A percentile compares a stretch with the other conserved stretches of the same genome.
phyloP scores from a whole-genome alignment of 2,888 invertebrate species.

The Eupithecia centaureata region DNA sequence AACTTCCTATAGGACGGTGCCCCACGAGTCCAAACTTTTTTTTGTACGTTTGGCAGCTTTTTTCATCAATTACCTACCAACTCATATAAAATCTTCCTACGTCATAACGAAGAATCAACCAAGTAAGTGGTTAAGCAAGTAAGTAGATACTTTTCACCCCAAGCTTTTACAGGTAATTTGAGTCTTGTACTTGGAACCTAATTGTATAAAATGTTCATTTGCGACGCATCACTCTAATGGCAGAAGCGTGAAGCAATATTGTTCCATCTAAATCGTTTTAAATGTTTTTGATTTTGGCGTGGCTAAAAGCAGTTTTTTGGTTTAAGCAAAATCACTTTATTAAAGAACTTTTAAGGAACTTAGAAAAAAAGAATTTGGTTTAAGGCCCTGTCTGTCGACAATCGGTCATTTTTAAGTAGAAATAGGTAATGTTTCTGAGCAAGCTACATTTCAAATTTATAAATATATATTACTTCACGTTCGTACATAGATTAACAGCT shows the following conservation, averaged over 20 bases:
- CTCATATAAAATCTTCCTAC: not conserved
- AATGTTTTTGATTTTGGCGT: not conserved
- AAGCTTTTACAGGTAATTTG: constrained; percentile 22
- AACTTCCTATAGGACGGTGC: no score
- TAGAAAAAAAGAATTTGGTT: no score
- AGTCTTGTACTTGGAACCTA: constrained; percentile 34
- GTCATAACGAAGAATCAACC: not conserved
- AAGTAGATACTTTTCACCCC: constrained; percentile 4
- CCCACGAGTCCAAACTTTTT: no score
- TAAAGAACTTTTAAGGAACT: no score
- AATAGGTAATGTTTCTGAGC: no score
- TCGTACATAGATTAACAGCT: no score
- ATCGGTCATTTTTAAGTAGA: no score
- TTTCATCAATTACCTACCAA: not conserved
- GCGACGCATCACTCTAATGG: constrained; percentile 39
- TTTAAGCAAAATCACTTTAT: no score
- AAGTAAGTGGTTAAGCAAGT: not conserved
- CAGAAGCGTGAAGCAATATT: constrained; percentile 34
- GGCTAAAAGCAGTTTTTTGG: not conserved
- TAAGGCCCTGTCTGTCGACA: no score
- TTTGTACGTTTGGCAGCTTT: no score
- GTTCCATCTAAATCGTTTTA: constrained; percentile 4
- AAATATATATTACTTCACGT: no score
- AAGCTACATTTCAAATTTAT: no score
- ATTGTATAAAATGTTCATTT: constrained; percentile 43